Percentiles rank a stretch among this genome's conserved stretches.
phyloP scores from a whole-genome alignment of 64 coral and sea anemone species.

The Anthopleura sola region DNA sequence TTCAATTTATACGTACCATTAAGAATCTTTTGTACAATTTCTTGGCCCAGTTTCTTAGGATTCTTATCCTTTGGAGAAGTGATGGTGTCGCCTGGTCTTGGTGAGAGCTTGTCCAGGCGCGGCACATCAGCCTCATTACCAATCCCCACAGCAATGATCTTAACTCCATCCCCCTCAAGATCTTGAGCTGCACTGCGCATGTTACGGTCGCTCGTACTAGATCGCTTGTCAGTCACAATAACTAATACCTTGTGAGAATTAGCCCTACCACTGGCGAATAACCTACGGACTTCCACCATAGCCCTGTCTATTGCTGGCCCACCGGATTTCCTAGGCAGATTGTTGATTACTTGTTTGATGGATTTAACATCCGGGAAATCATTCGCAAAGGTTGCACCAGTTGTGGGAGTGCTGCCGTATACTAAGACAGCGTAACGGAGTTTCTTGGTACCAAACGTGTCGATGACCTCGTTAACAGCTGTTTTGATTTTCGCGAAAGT shows the following conservation, averaged over 20 bases:
- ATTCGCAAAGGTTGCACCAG: background rate
- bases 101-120: slow-evolving; percentile 40
- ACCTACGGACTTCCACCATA: slow-evolving; percentile 16
- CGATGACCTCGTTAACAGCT: slow-evolving; percentile 10
- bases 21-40: slow-evolving; percentile 46
- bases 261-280: slow-evolving; percentile 16
- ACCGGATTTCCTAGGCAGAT: slow-evolving; percentile 15
- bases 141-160: slow-evolving; percentile 67
- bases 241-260: slow-evolving; percentile 53
- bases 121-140: slow-evolving; percentile 42
- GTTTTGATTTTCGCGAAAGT: slow-evolving; percentile 34
- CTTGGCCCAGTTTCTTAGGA: slow-evolving; percentile 39
- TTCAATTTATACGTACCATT: slow-evolving; percentile 35
- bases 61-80: slow-evolving; percentile 24
- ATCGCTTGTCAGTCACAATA: slow-evolving; percentile 65
- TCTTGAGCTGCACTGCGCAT: slow-evolving; percentile 32
- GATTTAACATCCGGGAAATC: slow-evolving; percentile 19
- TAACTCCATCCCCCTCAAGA: slow-evolving; percentile 43
- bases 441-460: slow-evolving; percentile 31
- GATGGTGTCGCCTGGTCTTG: slow-evolving; percentile 42
- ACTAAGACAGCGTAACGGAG: slow-evolving; percentile 32
- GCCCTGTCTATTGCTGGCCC: slow-evolving; percentile 43
- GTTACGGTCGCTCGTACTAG: slow-evolving; percentile 37
- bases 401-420: slow-evolving; percentile 14
- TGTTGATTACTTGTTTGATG: slow-evolving; percentile 29